Evolutionary conservation across 2,113 vertebrate species (phyloP).

Genomic region (Parotia lawesii): DNA sequence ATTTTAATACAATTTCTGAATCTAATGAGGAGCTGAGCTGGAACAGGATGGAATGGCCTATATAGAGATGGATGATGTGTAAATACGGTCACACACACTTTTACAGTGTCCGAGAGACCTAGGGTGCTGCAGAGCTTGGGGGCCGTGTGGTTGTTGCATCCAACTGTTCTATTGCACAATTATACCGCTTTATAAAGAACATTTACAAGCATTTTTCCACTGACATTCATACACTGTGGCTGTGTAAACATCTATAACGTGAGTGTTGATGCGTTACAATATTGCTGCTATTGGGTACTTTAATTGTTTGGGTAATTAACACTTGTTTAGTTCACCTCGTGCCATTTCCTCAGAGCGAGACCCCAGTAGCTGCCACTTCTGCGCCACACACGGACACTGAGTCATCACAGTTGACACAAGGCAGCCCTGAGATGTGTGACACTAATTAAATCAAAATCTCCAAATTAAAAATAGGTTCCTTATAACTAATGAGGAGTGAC

Average conservation of each 20-base stretch:
- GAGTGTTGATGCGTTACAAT: neutral
- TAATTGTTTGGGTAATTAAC: constrained; percentile 69
- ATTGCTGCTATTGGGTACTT: neutral
- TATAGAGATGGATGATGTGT: neutral
- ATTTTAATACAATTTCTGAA: neutral
- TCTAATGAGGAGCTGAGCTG: neutral
- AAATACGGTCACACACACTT: neutral
- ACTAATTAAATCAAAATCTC: constrained; percentile 72
- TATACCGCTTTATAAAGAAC: neutral
- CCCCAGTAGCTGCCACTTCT: constrained; percentile 38
- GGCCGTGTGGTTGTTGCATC: neutral
- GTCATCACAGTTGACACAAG: constrained; percentile 56
- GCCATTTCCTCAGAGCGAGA: constrained; percentile 55
- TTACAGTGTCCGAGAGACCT: rapidly evolving
- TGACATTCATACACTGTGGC: neutral
- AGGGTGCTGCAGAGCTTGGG: neutral
- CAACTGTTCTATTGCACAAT: rapidly evolving
- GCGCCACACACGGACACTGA: neutral
- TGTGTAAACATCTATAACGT: constrained; percentile 12
- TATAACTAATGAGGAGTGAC: constrained; percentile 69
- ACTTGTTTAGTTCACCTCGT: constrained; percentile 50
- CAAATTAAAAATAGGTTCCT: constrained; percentile 59
- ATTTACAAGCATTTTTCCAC: neutral
- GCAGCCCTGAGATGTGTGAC: constrained; percentile 52
- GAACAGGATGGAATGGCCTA: rapidly evolving